These are phyloP conservation scores for Corythoichthys haematopterus DNA, from an alignment of 2,113 vertebrate genomes.

Conservation along the genomic window DNA sequence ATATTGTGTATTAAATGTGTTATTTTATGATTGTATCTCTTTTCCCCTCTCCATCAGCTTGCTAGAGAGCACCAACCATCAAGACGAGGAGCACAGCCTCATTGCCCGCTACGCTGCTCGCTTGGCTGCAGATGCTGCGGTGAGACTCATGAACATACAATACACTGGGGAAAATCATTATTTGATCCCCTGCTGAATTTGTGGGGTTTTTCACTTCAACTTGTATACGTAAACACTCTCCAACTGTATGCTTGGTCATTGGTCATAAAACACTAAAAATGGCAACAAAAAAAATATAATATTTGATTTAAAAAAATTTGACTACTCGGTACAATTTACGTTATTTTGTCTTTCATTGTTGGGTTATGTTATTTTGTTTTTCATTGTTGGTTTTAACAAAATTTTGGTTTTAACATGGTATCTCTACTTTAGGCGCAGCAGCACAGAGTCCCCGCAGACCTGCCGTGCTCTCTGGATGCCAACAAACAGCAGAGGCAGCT, in stretches of 20 bases:
- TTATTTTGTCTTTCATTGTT: not conserved
- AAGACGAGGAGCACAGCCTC: constrained; percentile 96
- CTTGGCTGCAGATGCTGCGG: constrained; percentile 90
- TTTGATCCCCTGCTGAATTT: not conserved
- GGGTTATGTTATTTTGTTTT: not conserved
- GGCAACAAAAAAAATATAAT: not conserved
- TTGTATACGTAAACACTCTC: not conserved
- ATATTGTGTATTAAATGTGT: constrained; percentile 19
- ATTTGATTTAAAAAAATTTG: not conserved
- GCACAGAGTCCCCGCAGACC: constrained; percentile 85
- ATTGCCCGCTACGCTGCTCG: constrained; percentile 96
- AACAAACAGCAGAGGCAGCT: constrained; percentile 97
- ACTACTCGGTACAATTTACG: not conserved
- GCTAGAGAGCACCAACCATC: constrained; percentile 86
- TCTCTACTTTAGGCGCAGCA: constrained; percentile 74
- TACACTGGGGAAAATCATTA: constrained; percentile 7
- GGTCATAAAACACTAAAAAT: not conserved
- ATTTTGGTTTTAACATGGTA: constrained; percentile 25
- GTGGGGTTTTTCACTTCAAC: constrained; percentile 22
- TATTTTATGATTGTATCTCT: constrained; percentile 33
- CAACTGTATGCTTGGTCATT: not conserved
- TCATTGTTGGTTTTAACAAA: not conserved
- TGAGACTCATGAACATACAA: constrained; percentile 69
- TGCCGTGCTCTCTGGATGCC: constrained; percentile 89
- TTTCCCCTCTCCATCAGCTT: constrained; percentile 71